Conservation (phyloP, 2,113 vertebrate species). For the Otus sunia region DNA sequence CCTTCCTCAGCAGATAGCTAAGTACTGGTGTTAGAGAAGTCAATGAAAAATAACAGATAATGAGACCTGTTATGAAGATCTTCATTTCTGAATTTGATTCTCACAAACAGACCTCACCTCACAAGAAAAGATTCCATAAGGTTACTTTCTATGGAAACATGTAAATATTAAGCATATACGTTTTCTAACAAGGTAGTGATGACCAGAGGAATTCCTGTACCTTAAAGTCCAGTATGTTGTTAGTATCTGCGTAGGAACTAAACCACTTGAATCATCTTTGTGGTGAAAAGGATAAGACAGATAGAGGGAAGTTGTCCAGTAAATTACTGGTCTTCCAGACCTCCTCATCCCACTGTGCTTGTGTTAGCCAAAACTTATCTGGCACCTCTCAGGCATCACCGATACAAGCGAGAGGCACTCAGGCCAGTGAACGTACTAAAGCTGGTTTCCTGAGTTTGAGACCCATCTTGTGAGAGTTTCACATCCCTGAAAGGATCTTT, state of each 20-base stretch:
- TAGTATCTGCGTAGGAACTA: not conserved
- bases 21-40: not conserved
- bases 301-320: not conserved
- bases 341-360: not conserved
- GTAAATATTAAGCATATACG: not conserved
- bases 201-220: not conserved
- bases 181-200: not conserved
- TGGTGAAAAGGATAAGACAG: not conserved
- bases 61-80: not conserved
- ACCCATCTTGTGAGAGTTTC: not conserved
- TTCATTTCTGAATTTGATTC: not conserved
- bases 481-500: not conserved
- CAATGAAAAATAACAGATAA: not conserved
- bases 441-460: not conserved
- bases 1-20: not conserved
- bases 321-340: not conserved
- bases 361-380: not conserved
- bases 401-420: not conserved
- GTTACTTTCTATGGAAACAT: not conserved
- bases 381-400: accelerated
- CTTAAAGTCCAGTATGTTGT: not conserved
- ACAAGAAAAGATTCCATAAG: not conserved
- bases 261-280: not conserved
- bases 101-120: not conserved
- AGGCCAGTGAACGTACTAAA: not conserved